A percentile compares a stretch with the other conserved stretches of the same genome.
These are phyloP conservation scores for Ardeotis arabs DNA, from an alignment of 2,113 vertebrate genomes.

Conservation along the genomic window DNA sequence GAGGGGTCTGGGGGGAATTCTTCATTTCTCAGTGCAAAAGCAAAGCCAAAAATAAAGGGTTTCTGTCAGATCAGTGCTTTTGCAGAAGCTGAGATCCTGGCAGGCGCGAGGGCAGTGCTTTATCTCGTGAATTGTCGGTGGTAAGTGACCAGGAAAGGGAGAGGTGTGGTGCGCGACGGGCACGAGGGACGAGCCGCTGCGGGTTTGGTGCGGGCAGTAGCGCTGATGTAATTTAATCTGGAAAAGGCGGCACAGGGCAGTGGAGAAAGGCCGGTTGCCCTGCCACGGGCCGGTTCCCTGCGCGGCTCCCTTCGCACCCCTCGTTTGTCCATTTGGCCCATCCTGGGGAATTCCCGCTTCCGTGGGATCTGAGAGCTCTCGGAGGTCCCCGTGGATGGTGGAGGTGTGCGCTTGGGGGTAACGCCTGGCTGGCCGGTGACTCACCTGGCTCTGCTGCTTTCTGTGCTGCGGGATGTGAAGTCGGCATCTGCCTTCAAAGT, in stretches of 20 bases:
- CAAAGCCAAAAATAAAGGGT: slow-evolving; percentile 44
- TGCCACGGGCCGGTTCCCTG: background rate
- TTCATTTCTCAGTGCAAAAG: slow-evolving; percentile 36
- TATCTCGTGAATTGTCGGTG: background rate
- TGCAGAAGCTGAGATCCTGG: background rate
- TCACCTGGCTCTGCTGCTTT: background rate
- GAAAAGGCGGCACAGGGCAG: background rate
- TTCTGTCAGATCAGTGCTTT: background rate
- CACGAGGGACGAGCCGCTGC: too few species aligned
- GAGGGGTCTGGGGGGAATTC: slow-evolving; percentile 61
- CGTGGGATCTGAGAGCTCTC: background rate
- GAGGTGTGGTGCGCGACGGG: background rate
- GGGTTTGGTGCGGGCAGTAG: background rate
- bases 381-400: accelerated
- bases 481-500: background rate
- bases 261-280: background rate
- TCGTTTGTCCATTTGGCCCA: background rate
- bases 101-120: background rate
- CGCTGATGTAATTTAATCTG: too few species aligned
- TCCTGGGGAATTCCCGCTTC: background rate
- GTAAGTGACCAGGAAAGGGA: background rate
- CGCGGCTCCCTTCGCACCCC: too few species aligned
- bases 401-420: background rate
- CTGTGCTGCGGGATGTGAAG: background rate
- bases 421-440: background rate